Conservation (phyloP, 2,113 vertebrate genomes). For the Myotis lucifugus region DNA sequence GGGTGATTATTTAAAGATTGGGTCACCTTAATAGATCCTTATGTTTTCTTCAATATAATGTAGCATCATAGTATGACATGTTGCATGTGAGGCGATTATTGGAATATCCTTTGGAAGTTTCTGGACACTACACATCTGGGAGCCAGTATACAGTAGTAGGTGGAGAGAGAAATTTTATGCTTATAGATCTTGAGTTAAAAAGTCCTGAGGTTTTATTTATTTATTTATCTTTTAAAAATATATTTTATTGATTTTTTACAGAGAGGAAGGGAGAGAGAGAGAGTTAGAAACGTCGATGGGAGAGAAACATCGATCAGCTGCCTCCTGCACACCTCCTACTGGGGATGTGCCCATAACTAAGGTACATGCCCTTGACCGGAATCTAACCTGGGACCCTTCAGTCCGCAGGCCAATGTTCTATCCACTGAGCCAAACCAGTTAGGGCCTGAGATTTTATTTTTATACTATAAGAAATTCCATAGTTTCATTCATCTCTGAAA, state of each 20-base stretch:
- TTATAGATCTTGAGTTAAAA: neutral
- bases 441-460: neutral
- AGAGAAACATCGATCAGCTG: no score
- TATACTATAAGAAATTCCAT: neutral
- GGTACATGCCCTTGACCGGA: no score
- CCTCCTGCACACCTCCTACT: no score
- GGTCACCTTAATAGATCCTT: neutral
- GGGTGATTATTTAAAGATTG: neutral
- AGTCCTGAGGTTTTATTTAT: neutral
- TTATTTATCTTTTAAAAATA: neutral
- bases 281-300: no score
- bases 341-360: no score
- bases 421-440: no score
- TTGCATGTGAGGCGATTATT: neutral
- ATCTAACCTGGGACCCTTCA: no score
- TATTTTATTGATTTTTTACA: no score
- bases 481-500: constrained; percentile 15
- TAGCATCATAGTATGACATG: neutral
- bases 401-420: no score
- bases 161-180: neutral
- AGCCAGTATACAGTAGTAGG: neutral
- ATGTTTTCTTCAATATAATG: neutral
- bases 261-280: no score
- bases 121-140: neutral
- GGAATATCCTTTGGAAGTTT: neutral